Base-by-base conservation (phyloP, 2,113 vertebrate species). In the Gymnocephalus cernua region DNA sequence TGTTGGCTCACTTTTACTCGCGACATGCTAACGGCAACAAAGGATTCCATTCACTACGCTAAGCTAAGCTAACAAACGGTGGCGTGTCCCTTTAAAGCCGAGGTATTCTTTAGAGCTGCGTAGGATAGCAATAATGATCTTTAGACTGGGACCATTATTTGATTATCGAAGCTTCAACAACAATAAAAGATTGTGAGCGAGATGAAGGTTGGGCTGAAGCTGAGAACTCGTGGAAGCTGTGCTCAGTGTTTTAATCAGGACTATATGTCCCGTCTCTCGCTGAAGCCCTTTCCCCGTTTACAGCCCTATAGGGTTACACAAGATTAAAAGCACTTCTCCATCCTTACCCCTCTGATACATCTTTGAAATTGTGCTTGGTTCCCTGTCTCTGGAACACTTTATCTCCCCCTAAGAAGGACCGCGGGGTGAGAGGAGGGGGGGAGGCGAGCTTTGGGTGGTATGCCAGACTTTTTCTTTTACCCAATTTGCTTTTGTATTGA, bases 251-350 rank as follows among this genome's bases (percentile, higher is more conserved):
- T 93, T 92, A 93, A 93, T 94, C 93, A 93, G 88, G 92, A 93
- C 93, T 94, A 91, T 87, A 94, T 93, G 90, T 93, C 88, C 85
- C n/a, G n/a, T n/a, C n/a, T n/a, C n/a, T n/a, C n/a, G n/a, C 87
- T 83, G 69, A 88, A 90, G 86, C 80, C 87, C 63, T 82, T 86
- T 41, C 38, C 89, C 88, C 90, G 86, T 92, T 93, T 91, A 86
- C 80, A 91, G 89, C 83, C 92, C 82, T 90, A 92, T 94, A 93
- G 89, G 88, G 90, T 93, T 93, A 91, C 92, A 91, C 83, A 90
- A 91, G 91, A 94, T 94, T 94, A 94, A 92, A 94, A 93, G 91
- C 89, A 91, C 92, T 93, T 93, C 93, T 92, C 92, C 92, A 91
- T 92, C 87, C 88, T 88, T 90, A 80, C 82, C 80, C 85, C 85